A percentile compares a stretch with the other conserved stretches of the same genome.
Conservation (phyloP, 2,888 invertebrate species). For the Lasioglossum villosulum region DNA sequence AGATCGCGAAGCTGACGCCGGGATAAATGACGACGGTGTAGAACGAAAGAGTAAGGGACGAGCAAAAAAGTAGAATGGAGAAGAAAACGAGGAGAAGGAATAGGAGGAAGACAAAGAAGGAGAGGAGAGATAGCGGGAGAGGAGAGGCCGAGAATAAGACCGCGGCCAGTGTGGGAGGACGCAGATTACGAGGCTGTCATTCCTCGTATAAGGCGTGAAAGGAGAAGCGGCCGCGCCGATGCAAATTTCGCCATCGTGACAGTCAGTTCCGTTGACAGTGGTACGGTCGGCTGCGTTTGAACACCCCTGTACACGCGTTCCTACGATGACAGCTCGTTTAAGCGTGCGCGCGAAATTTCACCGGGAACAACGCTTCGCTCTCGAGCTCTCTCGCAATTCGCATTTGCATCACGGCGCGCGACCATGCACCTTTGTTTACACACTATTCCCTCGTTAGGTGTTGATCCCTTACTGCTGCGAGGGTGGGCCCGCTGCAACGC, state of each 20-base stretch:
- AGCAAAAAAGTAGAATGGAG: constrained; percentile 39
- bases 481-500: neutral
- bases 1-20: constrained; percentile 52
- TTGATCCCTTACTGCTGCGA: neutral
- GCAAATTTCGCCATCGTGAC: constrained; percentile 68
- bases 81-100: constrained; percentile 17
- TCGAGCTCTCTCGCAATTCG: neutral
- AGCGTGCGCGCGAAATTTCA: constrained; percentile 22
- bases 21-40: constrained; percentile 73
- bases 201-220: constrained; percentile 75
- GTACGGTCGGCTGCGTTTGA: constrained; percentile 43
- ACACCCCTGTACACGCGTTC: constrained; percentile 8
- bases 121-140: constrained; percentile 23
- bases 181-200: constrained; percentile 79
- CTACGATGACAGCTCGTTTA: constrained; percentile 49
- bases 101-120: constrained; percentile 14
- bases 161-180: constrained; percentile 76
- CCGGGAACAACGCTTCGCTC: constrained; percentile 17
- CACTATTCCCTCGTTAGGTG: constrained; percentile 9
- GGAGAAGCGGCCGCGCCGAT: constrained; percentile 71
- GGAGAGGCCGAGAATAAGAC: constrained; percentile 31
- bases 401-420: constrained; percentile 16
- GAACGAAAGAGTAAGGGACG: constrained; percentile 22
- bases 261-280: constrained; percentile 62
- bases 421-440: neutral